These are phyloP conservation scores for Spongilla lacustris DNA, from an alignment of 37 sponge, comb jelly and placozoan species.

Conservation along the genomic window DNA sequence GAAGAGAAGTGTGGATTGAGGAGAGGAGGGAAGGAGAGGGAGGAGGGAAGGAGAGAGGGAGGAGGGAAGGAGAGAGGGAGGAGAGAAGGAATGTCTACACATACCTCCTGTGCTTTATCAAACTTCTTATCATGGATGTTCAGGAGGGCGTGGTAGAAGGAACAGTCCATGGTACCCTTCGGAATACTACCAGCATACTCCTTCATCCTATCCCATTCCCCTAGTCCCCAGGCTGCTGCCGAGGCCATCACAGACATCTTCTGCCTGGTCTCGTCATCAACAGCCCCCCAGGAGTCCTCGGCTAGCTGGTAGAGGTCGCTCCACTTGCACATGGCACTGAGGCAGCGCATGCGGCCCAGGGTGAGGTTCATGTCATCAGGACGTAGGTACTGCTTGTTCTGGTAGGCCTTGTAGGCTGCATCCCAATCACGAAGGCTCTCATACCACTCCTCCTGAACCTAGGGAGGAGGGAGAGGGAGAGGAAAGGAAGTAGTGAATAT, in stretches of 20 bases:
- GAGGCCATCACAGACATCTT: conserved; percentile 92
- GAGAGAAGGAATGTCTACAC: not conserved
- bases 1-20: not conserved
- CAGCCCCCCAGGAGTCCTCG: conserved; percentile 79
- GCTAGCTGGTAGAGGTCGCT: conserved; percentile 77
- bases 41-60: not conserved
- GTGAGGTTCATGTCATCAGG: conserved; percentile 77
- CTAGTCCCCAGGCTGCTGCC: conserved; percentile 95
- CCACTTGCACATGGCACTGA: conserved; percentile 95
- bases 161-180: conserved; percentile 57
- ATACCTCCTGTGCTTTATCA: conserved; percentile 70
- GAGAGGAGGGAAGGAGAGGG: not conserved
- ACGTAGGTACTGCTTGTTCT: conserved; percentile 69
- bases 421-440: conserved; percentile 96
- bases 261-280: conserved; percentile 71
- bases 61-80: not conserved
- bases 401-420: conserved; percentile 80
- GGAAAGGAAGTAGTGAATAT: conserved; percentile 17
- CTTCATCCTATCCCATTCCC: conserved; percentile 87
- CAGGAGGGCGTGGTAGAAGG: conserved; percentile 86
- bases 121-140: conserved; percentile 73
- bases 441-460: conserved; percentile 93
- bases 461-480: not conserved
- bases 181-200: conserved; percentile 82
- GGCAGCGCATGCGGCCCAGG: conserved; percentile 92